Evolutionary conservation across 2,888 invertebrate genomes (phyloP), one percentile per base, ranked within the genome.

Genomic region (Rhagonycha lutea): DNA sequence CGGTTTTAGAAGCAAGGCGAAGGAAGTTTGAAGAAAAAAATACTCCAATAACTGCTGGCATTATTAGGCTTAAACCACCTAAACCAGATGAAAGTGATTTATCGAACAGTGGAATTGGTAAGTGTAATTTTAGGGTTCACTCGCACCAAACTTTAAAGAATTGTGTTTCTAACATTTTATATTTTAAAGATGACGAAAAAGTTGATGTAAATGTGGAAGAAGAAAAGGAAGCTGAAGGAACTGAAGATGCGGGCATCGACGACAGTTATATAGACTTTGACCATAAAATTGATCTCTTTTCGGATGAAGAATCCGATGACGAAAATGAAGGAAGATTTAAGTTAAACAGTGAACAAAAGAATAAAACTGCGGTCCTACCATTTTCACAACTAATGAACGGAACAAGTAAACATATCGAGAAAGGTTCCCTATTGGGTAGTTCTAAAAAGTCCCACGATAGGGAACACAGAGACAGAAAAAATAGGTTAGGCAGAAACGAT

Each of bases 11-110:
- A 79, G 90, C 91, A 0, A 85, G 91, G 18, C 87, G 87, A 75
- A 86, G 85, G 61, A 91, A 91, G 81, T 91, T 91, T 82, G 90
- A 91, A 83, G 85, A 86, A 5, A 88, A 87, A 26, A 88, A 88
- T 75, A 87, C 90, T 29, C 88, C 88, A 78, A 86, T 87, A 14
- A 84, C 87, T 60, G 88, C 87, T 79, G 89, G 89, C 1, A 89
- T 90, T 77, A 90, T 90, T 69, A 86, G 89, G 61, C 87, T 91
- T 61, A 86, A 83, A 79, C 82, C 83, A 14, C 83, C 84, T 80
- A 68, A 11, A 26, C 26, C 47, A 10, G 73, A 76, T 60, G 76
- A 78, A 29, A 60, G 61, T 81, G 81, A 14, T 61, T 61, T 23
- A 32, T 28, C 26, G 18, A 73, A 68, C n/a, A 60, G 67, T 61